A percentile compares a stretch with the other conserved stretches of the same genome.
Conservation (phyloP, 2,113 vertebrate species). For the Eonycteris spelaea region DNA sequence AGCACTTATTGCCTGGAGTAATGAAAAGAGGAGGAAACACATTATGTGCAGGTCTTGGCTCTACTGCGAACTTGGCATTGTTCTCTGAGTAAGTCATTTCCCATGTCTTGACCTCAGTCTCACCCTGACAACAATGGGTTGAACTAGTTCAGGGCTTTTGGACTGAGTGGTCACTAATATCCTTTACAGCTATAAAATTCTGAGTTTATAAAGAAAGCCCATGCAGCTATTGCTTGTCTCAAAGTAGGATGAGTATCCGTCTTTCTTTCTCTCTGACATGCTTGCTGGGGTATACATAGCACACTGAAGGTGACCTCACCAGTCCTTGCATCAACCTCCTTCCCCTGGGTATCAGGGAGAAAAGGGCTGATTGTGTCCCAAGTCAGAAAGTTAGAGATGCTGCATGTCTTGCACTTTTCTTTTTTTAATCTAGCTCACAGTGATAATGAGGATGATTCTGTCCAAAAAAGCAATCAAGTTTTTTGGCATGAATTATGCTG, state of each 20-base stretch:
- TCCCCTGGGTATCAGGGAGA: neutral
- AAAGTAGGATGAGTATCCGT: neutral
- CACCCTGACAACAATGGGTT: neutral
- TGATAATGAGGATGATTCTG: slow-evolving; percentile 38
- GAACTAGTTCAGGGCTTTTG: neutral
- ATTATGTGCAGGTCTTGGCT: neutral
- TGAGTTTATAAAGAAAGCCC: neutral
- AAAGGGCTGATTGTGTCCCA: neutral
- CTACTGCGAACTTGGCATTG: neutral
- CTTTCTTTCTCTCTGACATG: neutral
- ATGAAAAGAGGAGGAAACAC: neutral
- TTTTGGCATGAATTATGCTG: neutral
- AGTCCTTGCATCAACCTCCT: neutral
- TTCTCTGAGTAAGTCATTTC: neutral
- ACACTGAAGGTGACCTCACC: neutral
- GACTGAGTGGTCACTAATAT: neutral
- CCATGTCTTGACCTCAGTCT: neutral
- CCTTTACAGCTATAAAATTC: neutral
- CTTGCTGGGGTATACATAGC: fast-evolving
- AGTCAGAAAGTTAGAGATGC: neutral
- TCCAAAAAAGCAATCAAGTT: slow-evolving; percentile 12
- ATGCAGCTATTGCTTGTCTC: neutral
- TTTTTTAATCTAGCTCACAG: neutral
- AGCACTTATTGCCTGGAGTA: neutral
- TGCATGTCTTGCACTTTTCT: neutral